Evolutionary conservation across 2,113 vertebrate genomes (phyloP).

Genomic region (Orycteropus afer): DNA sequence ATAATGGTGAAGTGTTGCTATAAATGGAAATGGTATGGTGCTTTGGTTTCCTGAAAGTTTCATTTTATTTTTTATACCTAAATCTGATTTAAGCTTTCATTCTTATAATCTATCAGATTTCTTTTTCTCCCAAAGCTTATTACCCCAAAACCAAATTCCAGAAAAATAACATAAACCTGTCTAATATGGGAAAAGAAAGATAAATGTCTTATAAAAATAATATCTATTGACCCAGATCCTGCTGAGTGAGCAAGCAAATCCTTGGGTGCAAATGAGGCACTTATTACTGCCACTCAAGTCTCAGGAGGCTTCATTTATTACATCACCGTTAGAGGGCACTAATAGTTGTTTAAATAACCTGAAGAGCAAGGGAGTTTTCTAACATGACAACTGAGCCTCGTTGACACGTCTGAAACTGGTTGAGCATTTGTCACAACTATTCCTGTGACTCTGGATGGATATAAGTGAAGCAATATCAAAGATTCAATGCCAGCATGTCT

Average conservation of each 20-base stretch:
- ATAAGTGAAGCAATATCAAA: background rate
- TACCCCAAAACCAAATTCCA: constrained; percentile 31
- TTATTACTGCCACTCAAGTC: background rate
- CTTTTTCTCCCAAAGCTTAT: background rate
- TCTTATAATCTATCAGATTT: constrained; percentile 50
- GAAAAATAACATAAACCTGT: background rate
- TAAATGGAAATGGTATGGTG: background rate
- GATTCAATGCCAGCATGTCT: background rate
- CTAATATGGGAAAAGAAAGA: constrained; percentile 38
- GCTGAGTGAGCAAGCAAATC: background rate
- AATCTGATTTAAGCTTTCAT: constrained; percentile 44
- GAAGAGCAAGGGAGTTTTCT: constrained; percentile 24
- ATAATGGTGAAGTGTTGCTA: background rate
- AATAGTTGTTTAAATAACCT: constrained; percentile 43
- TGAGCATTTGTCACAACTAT: background rate
- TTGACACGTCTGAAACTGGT: background rate
- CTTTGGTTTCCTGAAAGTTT: constrained; percentile 39
- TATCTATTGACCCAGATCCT: constrained; percentile 44
- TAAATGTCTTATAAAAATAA: constrained; percentile 52
- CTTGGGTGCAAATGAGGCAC: background rate
- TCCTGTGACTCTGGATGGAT: background rate
- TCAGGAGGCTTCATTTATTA: background rate
- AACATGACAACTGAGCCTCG: background rate
- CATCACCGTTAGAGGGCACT: background rate
- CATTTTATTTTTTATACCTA: constrained; percentile 36